Evolutionary conservation across 2,797 vertebrate genomes (phyloP).

Genomic region (Chiroxiphia lanceolata): DNA sequence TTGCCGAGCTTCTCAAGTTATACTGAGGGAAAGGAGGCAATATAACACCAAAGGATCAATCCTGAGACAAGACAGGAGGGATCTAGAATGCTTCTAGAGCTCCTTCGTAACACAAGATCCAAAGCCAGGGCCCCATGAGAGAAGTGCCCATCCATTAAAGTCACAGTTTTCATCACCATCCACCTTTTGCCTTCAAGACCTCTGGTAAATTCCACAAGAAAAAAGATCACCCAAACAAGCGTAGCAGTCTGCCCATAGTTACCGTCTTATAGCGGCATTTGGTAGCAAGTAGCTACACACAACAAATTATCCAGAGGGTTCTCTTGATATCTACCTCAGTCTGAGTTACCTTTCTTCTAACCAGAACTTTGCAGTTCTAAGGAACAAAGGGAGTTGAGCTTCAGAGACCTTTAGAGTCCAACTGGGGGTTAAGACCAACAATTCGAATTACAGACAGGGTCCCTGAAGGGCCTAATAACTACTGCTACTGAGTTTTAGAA

Average conservation of each 20-base stretch:
- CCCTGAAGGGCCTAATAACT: background rate
- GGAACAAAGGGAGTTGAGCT: background rate
- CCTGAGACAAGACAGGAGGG: background rate
- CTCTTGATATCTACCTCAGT: background rate
- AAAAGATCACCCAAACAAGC: fast-evolving
- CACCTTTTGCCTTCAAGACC: background rate
- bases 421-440: background rate
- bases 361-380: background rate
- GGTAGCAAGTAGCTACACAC: background rate
- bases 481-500: background rate
- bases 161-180: background rate
- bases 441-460: background rate
- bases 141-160: background rate
- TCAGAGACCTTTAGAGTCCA: background rate
- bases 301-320: background rate
- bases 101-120: background rate
- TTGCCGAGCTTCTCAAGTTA: background rate
- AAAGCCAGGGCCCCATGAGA: background rate
- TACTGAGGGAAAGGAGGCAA: background rate
- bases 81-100: background rate
- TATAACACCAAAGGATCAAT: background rate
- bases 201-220: background rate
- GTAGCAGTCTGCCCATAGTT: background rate
- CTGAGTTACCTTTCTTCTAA: background rate
- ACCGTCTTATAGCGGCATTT: background rate